Base-by-base conservation (phyloP, 2,113 vertebrate species). In the Lepisosteus osseus region DNA sequence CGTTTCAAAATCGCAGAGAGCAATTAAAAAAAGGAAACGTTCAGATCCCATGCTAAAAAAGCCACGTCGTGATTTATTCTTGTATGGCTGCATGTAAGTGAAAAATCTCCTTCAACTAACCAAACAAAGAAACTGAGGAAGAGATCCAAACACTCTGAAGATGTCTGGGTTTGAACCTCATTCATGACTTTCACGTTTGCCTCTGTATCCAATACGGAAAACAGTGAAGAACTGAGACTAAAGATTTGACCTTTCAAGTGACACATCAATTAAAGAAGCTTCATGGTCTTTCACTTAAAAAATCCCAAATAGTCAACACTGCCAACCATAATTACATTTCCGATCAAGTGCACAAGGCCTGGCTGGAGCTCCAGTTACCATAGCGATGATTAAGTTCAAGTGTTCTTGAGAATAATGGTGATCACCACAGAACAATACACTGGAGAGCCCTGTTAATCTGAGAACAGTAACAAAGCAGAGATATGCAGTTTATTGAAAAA, bases 311-410 rank as follows among this genome's bases (percentile, higher is more conserved):
- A 44, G 13, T 45, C n/a, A 43, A 61, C 57, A 17, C 68, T 61
- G 68, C 43, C 55, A 70, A 45, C 55, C 54, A 41, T 77, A 66
- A 78, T 80, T 79, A 80, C 78, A 78, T 57, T 78, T 78, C 82
- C 82, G 84, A 78, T 82, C 69, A 77, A 80, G 80, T 73, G 77
- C 77, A 79, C 74, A 69, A 77, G 74, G 77, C 77, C 68, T 69
- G 70, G 71, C 64, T 72, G 62, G 51, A 56, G 43, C n/a, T 54
- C 65, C 68, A 1, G 68, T 87, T 78, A 65, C 81, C 76, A 88
- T 88, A 81, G 84, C 79, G 82, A 88, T 80, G 3, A 67, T 55
- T 74, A 74, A 75, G 85, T 85, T 87, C 70, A 82, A 78, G 81
- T 80, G 75, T 72, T 73, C 69, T 74, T 71, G 73, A 82, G 67